These are phyloP conservation scores for Apodemia mormo DNA, from an alignment of 2,888 invertebrate genomes.

Conservation along the genomic window DNA sequence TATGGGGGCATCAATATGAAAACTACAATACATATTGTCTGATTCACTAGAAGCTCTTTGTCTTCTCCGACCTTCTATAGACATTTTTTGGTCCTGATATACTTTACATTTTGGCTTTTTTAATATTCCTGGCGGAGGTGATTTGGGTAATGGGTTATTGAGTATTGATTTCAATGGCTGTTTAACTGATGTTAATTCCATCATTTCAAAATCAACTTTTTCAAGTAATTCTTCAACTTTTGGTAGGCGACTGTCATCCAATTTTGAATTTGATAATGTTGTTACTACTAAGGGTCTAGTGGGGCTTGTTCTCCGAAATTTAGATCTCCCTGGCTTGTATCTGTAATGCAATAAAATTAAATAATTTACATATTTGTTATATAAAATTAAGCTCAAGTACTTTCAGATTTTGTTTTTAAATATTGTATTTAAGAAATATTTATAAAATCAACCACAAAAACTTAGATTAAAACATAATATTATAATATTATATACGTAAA, in stretches of 20 bases:
- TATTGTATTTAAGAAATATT: neutral
- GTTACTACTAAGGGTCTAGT: constrained; percentile 64
- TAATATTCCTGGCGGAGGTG: constrained; percentile 66
- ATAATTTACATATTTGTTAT: no score
- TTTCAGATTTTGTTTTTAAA: no score
- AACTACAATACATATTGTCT: constrained; percentile 65
- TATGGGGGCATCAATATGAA: constrained; percentile 55
- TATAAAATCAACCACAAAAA: neutral
- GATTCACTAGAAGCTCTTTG: constrained; percentile 77
- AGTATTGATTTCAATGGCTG: constrained; percentile 76
- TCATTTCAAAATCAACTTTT: constrained; percentile 70
- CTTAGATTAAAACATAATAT: neutral
- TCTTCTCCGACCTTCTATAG: constrained; percentile 65
- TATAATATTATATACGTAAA: neutral
- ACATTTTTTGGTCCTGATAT: constrained; percentile 55
- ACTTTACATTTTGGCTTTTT: constrained; percentile 68
- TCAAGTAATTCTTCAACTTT: constrained; percentile 75
- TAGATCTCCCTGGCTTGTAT: constrained; percentile 63
- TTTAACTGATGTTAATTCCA: constrained; percentile 61
- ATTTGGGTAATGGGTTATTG: constrained; percentile 66
- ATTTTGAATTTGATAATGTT: constrained; percentile 66
- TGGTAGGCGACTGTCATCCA: constrained; percentile 65
- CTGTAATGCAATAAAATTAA: constrained; percentile 41
- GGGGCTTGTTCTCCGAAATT: constrained; percentile 62
- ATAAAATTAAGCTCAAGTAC: neutral